phyloP scores from a whole-genome alignment of 2,888 invertebrate genomes.

The Sarcophaga rosellei region DNA sequence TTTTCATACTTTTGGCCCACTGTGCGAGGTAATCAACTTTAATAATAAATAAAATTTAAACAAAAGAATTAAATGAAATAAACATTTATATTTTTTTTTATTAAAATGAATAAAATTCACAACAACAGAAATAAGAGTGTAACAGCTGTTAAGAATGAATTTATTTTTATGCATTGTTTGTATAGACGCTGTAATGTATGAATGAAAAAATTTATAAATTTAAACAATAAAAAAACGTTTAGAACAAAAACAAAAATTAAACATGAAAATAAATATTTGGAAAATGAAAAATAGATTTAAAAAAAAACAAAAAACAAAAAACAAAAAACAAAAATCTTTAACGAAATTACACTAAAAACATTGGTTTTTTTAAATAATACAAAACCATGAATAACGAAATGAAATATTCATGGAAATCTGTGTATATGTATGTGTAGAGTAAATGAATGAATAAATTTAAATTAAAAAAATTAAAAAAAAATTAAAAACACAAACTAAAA shows the following conservation, averaged over 20 bases:
- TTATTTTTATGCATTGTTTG: slow-evolving; percentile 58
- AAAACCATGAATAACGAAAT: slow-evolving; percentile 1
- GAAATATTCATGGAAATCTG: slow-evolving; percentile 18
- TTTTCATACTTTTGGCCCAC: background rate
- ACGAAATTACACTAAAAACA: background rate
- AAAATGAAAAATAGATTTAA: slow-evolving; percentile 23
- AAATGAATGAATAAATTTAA: slow-evolving; percentile 37
- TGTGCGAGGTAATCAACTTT: background rate
- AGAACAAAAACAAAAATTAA: slow-evolving; percentile 34
- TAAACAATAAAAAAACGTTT: slow-evolving; percentile 42
- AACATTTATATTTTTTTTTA: slow-evolving; percentile 62
- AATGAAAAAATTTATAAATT: slow-evolving; percentile 55
- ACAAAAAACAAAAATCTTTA: slow-evolving; percentile 16
- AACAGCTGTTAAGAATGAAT: slow-evolving; percentile 56
- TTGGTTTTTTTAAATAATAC: slow-evolving; percentile 19
- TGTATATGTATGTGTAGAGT: slow-evolving; percentile 45
- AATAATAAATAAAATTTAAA: background rate
- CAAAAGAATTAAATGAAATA: background rate
- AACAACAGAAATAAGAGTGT: slow-evolving; percentile 5
- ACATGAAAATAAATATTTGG: background rate
- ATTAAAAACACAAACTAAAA: slow-evolving; percentile 5
- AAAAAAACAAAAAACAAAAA: slow-evolving; percentile 20
- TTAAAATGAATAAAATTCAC: slow-evolving; percentile 53
- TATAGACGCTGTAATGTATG: slow-evolving; percentile 38
- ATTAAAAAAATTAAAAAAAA: slow-evolving; percentile 5